Base-by-base conservation (phyloP, 64 coral and sea anemone genomes). In the Dendronephthya gigantea region DNA sequence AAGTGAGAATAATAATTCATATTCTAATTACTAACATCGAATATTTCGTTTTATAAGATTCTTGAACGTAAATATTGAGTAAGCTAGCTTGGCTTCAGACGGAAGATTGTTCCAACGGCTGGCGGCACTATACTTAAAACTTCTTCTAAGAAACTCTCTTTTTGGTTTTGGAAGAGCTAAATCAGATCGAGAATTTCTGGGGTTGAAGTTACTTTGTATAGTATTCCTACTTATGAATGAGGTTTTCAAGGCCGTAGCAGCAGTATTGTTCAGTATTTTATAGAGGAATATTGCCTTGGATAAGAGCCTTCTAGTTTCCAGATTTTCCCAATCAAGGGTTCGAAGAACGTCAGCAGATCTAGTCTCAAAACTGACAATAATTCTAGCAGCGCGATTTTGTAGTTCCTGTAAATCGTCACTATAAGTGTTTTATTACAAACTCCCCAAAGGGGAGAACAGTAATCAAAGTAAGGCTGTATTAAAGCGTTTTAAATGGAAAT, bases 1-100 rank as follows among this genome's bases (percentile, higher is more conserved):
- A 58, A n/a, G 23, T n/a, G n/a, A n/a, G n/a, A n/a, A n/a, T n/a
- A n/a, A n/a, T n/a, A n/a, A n/a, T n/a, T n/a, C n/a, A n/a, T n/a
- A n/a, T n/a, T n/a, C n/a, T n/a, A n/a, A n/a, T n/a, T n/a, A n/a
- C n/a, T n/a, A n/a, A n/a, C n/a, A n/a, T n/a, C n/a, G n/a, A n/a
- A n/a, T n/a, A n/a, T 58, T n/a, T 17, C 9, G 23, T 58, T 58
- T 58, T 17, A 86, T 72, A 55, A 72, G 72, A 34, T 62, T 86
- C 72, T 86, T 55, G 85, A 51, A 75, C 4, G 30, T 33, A 14
- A 7, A 30, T 33, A 75, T 31, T 37, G 69, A 14, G 7, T 75
- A 19, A 4, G 69, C 69, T 16, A 23, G 69, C 34, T 33, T 75
- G 2, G 69, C 34, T 7, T 27, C 30, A 31, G 28, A 33, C 27